A percentile compares a stretch with the other conserved stretches of the same genome.
Evolutionary conservation across 2,113 vertebrate species (phyloP).

Genomic region (Colinus virginianus): DNA sequence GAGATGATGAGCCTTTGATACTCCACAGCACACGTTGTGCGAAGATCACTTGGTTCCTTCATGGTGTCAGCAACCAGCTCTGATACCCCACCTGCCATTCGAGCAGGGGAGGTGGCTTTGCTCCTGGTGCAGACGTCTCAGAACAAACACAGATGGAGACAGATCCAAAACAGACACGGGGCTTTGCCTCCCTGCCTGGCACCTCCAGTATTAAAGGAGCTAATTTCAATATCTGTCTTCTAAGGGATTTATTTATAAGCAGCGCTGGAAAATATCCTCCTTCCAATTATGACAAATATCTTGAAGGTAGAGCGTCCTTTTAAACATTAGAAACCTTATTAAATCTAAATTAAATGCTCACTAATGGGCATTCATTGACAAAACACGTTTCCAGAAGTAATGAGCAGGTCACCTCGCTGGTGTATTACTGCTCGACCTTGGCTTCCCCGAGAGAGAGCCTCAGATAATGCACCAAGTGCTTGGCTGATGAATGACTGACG

Average conservation of each 20-base stretch:
- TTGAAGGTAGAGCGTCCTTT: constrained; percentile 35
- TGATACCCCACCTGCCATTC: accelerated
- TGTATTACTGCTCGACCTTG: not conserved
- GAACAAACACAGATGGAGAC: not conserved
- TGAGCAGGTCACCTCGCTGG: not conserved
- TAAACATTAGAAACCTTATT: constrained; percentile 2
- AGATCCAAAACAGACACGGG: not conserved
- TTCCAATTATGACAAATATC: constrained; percentile 53
- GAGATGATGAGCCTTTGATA: accelerated
- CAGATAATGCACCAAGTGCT: not conserved
- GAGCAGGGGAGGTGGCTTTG: accelerated
- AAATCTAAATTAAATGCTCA: not conserved
- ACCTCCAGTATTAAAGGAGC: not conserved
- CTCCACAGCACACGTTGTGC: not conserved
- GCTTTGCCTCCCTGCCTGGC: not conserved
- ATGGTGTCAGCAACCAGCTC: not conserved
- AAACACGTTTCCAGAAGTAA: not conserved
- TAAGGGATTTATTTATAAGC: constrained; percentile 50
- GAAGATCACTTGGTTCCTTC: not conserved
- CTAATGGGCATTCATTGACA: not conserved
- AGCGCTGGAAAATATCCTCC: constrained; percentile 13
- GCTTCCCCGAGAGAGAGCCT: not conserved
- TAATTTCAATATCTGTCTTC: constrained; percentile 33
- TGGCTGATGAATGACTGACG: constrained; percentile 27
- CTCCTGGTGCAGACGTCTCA: not conserved